Conservation (phyloP, 2,888 invertebrate genomes). For the Eupithecia abbreviata region DNA sequence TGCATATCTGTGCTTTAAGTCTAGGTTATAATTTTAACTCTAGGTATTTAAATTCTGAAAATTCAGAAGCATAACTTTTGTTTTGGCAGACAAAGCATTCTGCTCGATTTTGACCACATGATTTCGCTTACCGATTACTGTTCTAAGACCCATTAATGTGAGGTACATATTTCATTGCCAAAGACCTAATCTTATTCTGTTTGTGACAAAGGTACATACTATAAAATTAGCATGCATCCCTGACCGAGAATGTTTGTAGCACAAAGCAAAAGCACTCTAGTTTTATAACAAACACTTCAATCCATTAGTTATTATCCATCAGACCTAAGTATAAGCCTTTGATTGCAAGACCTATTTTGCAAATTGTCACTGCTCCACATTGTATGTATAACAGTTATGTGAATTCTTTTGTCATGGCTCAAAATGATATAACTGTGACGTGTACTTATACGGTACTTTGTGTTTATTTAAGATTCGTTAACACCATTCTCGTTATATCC, state of each 20-base stretch:
- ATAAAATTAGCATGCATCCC: background rate
- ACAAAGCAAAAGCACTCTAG: background rate
- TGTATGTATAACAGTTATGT: constrained; percentile 7
- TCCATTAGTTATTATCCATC: constrained; percentile 2
- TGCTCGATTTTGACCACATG: background rate
- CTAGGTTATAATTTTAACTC: background rate
- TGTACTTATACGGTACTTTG: constrained; percentile 31
- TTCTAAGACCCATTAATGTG: background rate
- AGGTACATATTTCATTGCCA: background rate
- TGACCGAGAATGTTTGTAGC: background rate
- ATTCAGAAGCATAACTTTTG: background rate
- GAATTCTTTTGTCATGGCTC: constrained; percentile 18
- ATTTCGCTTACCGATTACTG: background rate
- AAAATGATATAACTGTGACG: constrained; percentile 54
- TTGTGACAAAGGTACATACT: background rate
- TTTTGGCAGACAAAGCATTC: background rate
- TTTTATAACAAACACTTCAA: background rate
- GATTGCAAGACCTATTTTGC: constrained; percentile 1
- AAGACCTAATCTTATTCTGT: background rate
- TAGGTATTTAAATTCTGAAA: background rate
- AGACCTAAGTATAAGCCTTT: constrained; percentile 5
- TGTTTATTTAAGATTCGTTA: constrained; percentile 49
- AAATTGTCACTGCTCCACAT: constrained; percentile 5
- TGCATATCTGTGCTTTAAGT: background rate
- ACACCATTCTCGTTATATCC: constrained; percentile 52